Evolutionary conservation across 2,888 invertebrate genomes (phyloP).

Genomic region (Ectemnius continuus): DNA sequence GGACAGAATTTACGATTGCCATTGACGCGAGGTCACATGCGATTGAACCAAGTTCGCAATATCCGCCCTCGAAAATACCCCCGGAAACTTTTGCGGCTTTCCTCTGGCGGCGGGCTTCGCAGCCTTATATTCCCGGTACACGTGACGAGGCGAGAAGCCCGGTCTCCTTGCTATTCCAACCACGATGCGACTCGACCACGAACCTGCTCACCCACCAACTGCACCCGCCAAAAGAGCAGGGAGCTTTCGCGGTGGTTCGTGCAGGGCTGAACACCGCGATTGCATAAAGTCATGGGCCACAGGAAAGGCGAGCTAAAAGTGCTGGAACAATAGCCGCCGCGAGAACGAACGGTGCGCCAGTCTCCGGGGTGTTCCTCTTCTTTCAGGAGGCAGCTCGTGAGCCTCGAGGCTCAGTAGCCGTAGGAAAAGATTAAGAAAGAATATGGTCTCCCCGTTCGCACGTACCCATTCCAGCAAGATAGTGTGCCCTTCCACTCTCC

Average conservation of each 20-base stretch:
- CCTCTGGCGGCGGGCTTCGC: neutral
- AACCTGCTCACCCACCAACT: constrained; percentile 6
- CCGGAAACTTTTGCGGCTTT: neutral
- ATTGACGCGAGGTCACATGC: neutral
- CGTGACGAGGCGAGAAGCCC: too few relatives aligned
- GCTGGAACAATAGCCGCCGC: constrained; percentile 37
- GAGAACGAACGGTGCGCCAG: constrained; percentile 10
- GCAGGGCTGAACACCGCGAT: constrained; percentile 26
- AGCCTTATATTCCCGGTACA: too few relatives aligned
- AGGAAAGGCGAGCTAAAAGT: constrained; percentile 32
- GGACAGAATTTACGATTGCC: constrained; percentile 7
- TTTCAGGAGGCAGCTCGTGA: constrained; percentile 15
- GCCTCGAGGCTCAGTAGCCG: constrained; percentile 15
- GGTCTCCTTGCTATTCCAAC: constrained; percentile 34
- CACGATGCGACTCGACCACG: constrained; percentile 21
- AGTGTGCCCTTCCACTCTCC: constrained; percentile 21
- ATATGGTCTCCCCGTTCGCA: neutral
- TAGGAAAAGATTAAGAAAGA: constrained; percentile 37
- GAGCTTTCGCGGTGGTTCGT: neutral
- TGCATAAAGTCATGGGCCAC: constrained; percentile 22
- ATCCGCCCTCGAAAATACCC: constrained; percentile 1
- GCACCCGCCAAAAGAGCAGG: constrained; percentile 22
- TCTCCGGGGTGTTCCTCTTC: neutral
- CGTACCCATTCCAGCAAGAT: neutral
- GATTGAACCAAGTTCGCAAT: neutral